A percentile compares a stretch with the other conserved stretches of the same genome.
phyloP scores from a whole-genome alignment of 2,797 vertebrate genomes.

The Carcharodon carcharias region DNA sequence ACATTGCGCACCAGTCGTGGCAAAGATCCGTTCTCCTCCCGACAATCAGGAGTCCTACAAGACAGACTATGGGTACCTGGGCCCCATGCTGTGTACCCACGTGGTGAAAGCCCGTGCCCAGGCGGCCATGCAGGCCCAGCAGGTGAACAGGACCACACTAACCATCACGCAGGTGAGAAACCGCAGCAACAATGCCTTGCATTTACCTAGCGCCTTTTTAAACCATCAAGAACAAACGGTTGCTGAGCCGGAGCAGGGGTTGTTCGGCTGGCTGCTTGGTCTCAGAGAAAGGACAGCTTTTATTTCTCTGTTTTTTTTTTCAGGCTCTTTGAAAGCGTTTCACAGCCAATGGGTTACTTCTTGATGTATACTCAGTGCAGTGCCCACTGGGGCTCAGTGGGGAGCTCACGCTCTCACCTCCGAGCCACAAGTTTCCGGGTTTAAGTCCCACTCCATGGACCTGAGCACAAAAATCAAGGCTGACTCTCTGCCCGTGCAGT shows the following conservation, averaged over 20 bases:
- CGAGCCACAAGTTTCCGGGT: no score
- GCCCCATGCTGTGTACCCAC: constrained; percentile 78
- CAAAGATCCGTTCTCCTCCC: constrained; percentile 53
- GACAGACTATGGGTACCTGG: constrained; percentile 76
- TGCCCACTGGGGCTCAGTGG: no score
- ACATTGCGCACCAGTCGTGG: constrained; percentile 57
- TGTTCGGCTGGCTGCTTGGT: not conserved
- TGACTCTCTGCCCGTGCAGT: no score
- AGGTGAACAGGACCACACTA: constrained; percentile 84
- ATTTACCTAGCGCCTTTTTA: not conserved
- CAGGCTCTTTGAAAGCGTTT: no score
- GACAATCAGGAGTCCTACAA: constrained; percentile 79
- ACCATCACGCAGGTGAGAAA: constrained; percentile 82
- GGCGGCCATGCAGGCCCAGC: constrained; percentile 81
- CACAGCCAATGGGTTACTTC: no score
- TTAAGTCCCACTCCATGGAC: no score
- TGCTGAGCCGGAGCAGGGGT: not conserved
- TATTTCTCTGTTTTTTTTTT: not conserved
- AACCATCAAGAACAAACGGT: no score
- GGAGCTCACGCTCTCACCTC: no score
- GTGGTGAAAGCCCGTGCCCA: constrained; percentile 82
- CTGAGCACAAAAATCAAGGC: no score
- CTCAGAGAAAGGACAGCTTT: no score
- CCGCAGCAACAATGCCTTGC: not conserved
- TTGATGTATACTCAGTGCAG: no score